Evolutionary conservation across 2,797 vertebrate genomes (phyloP).

Genomic region (Furcifer pardalis): DNA sequence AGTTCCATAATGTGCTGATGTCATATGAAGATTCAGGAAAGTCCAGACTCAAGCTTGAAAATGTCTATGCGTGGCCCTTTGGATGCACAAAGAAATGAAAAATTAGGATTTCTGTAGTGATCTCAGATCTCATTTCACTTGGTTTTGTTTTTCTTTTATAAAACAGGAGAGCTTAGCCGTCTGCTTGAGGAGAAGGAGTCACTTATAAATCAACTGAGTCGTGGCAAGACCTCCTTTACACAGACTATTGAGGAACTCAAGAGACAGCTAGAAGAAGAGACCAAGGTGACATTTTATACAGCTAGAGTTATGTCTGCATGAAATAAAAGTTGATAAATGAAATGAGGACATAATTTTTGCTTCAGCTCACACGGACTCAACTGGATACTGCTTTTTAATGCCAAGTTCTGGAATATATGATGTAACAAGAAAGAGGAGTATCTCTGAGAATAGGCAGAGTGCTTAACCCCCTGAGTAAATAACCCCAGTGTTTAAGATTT

Average conservation of each 20-base stretch:
- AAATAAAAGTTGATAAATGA: background rate
- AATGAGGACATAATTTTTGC: background rate
- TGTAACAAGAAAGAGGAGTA: background rate
- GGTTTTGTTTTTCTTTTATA: background rate
- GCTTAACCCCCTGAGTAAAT: background rate
- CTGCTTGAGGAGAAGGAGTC: constrained; percentile 90
- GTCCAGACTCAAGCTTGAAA: background rate
- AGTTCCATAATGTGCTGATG: background rate
- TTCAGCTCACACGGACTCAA: background rate
- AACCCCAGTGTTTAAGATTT: background rate
- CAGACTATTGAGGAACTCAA: constrained; percentile 90
- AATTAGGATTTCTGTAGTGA: background rate
- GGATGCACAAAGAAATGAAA: background rate
- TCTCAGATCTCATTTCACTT: background rate
- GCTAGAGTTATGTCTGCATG: background rate
- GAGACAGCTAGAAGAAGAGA: constrained; percentile 93
- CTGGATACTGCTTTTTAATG: background rate
- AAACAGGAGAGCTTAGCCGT: constrained; percentile 85
- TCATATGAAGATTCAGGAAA: background rate
- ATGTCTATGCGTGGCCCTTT: background rate
- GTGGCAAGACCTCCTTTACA: constrained; percentile 84
- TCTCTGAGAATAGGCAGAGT: background rate
- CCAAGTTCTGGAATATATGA: background rate
- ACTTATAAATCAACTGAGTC: constrained; percentile 88
- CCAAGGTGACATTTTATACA: constrained; percentile 79